Base-by-base conservation (phyloP, 2,888 invertebrate species). In the Apamea epomidion region DNA sequence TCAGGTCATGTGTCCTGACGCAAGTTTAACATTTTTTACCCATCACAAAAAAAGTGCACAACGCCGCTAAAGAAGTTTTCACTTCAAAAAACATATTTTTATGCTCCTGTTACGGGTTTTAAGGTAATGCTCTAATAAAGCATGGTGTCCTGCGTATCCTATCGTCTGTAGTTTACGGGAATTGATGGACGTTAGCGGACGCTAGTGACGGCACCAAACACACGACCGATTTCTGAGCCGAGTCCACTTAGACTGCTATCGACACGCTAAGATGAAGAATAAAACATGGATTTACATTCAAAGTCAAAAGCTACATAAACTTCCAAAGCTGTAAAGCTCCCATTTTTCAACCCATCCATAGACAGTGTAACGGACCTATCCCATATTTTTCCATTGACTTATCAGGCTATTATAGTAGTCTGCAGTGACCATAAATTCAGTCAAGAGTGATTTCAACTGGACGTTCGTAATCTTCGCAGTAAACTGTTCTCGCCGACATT, bases 371-470 rank as follows among this genome's bases (percentile, higher is more conserved):
- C n/a, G n/a, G 60, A 81, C 16, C 45, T 58, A 16, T 29, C n/a
- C 42, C 64, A 85, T 79, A 80, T 80, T 80, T 79, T 82, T 68
- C 65, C 60, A 78, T 72, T 73, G 73, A 69, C 62, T 84, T 77
- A 87, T 73, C 78, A 75, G 67, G 80, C 51, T 60, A 81, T 88
- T 72, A 83, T 74, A 81, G 76, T 64, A 60, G 71, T 42, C 72
- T n/a, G 72, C 68, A 76, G 69, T 67, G 62, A 51, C 72, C 68
- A 82, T 89, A 89, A 86, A 87, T 82, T 82, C 65, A 80, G 80
- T 78, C n/a, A 67, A 82, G 87, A 81, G 74, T 86, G 76, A 86
- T 88, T 85, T 79, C 48, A 71, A 78, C 81, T 78, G 80, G 74
- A 85, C 78, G 58, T 64, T 64, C 58, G 65, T 82, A 78, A 77